Conservation (phyloP, 2,113 vertebrate genomes). For the Onychorhynchus coronatus region DNA sequence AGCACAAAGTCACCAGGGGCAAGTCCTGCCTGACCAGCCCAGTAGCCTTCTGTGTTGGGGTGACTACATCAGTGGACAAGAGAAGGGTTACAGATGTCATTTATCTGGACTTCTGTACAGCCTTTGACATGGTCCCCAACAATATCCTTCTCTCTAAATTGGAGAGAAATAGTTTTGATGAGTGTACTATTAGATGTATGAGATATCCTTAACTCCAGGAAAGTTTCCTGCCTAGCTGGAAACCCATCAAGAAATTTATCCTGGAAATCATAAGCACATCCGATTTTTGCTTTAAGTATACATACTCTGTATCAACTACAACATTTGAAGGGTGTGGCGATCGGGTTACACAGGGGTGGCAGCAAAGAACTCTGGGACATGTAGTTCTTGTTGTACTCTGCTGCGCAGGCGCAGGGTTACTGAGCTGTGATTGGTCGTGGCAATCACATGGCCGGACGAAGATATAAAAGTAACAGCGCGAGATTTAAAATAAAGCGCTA, state of each 20-base stretch:
- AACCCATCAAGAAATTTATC: background rate
- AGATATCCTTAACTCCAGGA: background rate
- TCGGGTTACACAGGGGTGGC: too few species aligned
- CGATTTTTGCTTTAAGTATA: background rate
- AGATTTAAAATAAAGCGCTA: too few species aligned
- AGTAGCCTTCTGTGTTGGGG: background rate
- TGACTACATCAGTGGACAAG: background rate
- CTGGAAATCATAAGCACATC: background rate
- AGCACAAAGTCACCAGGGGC: background rate
- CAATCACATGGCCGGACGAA: too few species aligned
- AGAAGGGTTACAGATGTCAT: too few species aligned
- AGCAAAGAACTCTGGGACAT: too few species aligned
- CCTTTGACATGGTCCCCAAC: fast-evolving
- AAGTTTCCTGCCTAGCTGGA: background rate
- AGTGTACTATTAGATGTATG: background rate
- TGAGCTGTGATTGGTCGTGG: too few species aligned
- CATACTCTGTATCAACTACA: background rate
- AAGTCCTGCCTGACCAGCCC: background rate
- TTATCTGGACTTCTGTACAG: background rate
- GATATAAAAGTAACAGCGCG: too few species aligned
- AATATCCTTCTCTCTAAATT: background rate
- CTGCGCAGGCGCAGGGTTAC: too few species aligned
- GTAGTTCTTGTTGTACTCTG: too few species aligned
- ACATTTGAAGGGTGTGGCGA: too few species aligned
- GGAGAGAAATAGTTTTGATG: background rate